phyloP scores from a whole-genome alignment of 23 tunicate species.

The Ciona savignyi region DNA sequence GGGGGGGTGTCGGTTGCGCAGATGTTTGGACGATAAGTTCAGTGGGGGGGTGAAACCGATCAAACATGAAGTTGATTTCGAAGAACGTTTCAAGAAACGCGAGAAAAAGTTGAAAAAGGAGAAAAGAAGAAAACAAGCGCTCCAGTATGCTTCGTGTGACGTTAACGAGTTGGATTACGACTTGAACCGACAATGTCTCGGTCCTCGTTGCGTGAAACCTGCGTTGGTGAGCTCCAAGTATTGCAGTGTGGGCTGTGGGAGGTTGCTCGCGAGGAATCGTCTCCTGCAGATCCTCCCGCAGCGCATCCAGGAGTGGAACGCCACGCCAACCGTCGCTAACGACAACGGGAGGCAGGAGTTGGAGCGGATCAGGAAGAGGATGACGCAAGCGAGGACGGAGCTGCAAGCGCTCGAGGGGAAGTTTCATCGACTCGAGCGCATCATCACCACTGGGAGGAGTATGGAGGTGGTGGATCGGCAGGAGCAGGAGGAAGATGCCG shows the following conservation, averaged over 20 bases:
- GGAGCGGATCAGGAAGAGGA: conserved; percentile 60
- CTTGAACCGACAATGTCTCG: conserved; percentile 46
- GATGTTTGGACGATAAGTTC: conserved; percentile 36
- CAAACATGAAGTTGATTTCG: not conserved
- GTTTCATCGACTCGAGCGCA: conserved; percentile 51
- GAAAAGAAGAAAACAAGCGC: not conserved
- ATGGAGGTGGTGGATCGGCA: conserved; percentile 25
- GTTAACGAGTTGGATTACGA: not conserved
- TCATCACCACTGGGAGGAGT: conserved; percentile 46
- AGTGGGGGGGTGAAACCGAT: conserved; percentile 4
- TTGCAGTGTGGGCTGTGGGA: conserved; percentile 77
- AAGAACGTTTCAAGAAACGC: not conserved
- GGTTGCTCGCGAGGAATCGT: conserved; percentile 45
- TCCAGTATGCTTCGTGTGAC: not conserved
- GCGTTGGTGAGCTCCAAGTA: conserved; percentile 77
- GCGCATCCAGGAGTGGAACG: conserved; percentile 71
- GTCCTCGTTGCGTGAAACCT: conserved; percentile 53
- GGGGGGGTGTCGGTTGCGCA: conserved; percentile 37
- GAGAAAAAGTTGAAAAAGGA: not conserved
- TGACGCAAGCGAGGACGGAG: conserved; percentile 72
- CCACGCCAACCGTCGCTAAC: conserved; percentile 73
- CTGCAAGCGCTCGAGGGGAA: conserved; percentile 57
- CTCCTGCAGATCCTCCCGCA: conserved; percentile 54
- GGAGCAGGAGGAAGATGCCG: conserved; percentile 54
- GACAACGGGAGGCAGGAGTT: conserved; percentile 69